Evolutionary conservation across 2,797 vertebrate species (phyloP), one percentile per base, ranked within the genome.

Genomic region (Malacoctenus gilli): DNA sequence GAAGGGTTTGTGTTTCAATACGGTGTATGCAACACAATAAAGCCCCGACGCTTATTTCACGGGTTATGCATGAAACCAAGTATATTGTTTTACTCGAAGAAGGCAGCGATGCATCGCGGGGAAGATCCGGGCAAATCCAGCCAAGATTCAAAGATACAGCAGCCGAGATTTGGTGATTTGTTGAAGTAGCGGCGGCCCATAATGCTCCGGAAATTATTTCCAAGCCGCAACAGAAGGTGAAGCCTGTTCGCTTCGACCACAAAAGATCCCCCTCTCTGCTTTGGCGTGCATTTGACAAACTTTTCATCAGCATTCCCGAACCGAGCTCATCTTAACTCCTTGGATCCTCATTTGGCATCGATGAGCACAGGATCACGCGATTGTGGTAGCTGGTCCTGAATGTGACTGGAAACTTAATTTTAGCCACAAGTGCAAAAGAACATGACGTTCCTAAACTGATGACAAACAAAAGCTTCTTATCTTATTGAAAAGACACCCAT

Each of bases 21-120:
- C 31, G 13, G 20, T 49, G 63, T 48, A 35, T 43, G 11, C 47
- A 72, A 58, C 34, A 10, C 30, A 16, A n/a, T 46, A 55, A 40
- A 61, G 12, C 13, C 41, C 2, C n/a, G 12, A 4, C 43, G 25
- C 46, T 57, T 50, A 59, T 66, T 71, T 54, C 38, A 51, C 10
- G 30, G n/a, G 39, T 37, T 14, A 62, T 57, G n/a, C 11, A 57
- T 44, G 19, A 55, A 11, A 59, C 3, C n/a, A 11, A 13, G 47
- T 34, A 30, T 56, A n/a, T 28, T 50, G 22, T 32, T 55, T 52
- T 19, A 30, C 25, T 53, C 8, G 16, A 20, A 34, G 41, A 8
- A 59, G 19, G 31, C 3, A 13, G 31, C 8, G 18, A 44, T 35
- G 30, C 4, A 54, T 12, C 16, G 11, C 9, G 48, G 12, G 1